Percentiles rank a stretch among this genome's conserved stretches.
Conservation (phyloP, 2,888 invertebrate species). For the Emmelina monodactyla region DNA sequence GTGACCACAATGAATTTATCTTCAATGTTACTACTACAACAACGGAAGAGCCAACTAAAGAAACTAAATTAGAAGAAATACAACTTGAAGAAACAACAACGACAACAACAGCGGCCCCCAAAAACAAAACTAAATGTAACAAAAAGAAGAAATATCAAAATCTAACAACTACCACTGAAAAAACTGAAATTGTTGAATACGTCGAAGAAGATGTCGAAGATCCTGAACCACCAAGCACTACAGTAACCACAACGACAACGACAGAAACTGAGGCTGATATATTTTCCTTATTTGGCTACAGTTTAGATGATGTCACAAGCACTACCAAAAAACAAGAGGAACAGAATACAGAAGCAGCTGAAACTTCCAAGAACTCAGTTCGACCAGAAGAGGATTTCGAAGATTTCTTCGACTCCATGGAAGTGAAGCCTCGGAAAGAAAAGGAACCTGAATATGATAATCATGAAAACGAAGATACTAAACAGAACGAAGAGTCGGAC, state of each 20-base stretch:
- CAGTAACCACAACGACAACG: constrained; percentile 19
- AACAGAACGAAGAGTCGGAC: constrained; percentile 21
- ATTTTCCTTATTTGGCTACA: constrained; percentile 38
- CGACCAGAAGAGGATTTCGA: constrained; percentile 39
- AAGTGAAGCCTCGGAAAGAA: constrained; percentile 16
- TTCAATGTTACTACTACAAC: constrained; percentile 6
- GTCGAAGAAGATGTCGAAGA: neutral
- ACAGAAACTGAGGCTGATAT: constrained; percentile 27
- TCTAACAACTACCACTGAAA: constrained; percentile 22
- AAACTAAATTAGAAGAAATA: constrained; percentile 20
- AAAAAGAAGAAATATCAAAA: constrained; percentile 36
- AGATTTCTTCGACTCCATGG: constrained; percentile 36
- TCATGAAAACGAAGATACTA: constrained; percentile 21
- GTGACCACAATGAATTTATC: neutral
- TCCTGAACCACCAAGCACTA: neutral
- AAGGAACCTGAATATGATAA: constrained; percentile 17
- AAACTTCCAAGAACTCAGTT: constrained; percentile 28
- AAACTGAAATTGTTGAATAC: constrained; percentile 16
- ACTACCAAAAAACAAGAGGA: constrained; percentile 15
- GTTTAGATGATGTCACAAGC: constrained; percentile 26
- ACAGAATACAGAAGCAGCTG: constrained; percentile 21
- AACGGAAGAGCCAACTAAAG: constrained; percentile 23
- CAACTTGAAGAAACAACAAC: constrained; percentile 25
- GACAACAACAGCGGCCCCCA: constrained; percentile 23
- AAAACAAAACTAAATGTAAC: constrained; percentile 50